Evolutionary conservation across 2,888 invertebrate genomes (phyloP).

Genomic region (Drosophila yooni): DNA sequence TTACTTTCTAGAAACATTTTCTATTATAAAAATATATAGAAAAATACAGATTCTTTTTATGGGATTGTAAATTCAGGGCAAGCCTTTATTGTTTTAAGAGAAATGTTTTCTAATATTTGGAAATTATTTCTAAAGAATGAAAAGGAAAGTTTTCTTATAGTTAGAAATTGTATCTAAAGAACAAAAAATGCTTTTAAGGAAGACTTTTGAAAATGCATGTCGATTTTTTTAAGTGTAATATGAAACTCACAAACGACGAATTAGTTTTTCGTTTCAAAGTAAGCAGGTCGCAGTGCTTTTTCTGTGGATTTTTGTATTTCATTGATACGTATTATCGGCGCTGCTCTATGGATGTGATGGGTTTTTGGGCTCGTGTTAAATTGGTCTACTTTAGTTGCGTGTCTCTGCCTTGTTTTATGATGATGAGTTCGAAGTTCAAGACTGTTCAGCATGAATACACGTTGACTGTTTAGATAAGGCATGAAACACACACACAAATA

Average conservation of each 20-base stretch:
- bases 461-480: constrained; percentile 35
- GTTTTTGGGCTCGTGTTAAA: constrained; percentile 60
- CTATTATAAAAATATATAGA: neutral
- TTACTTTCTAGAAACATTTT: neutral
- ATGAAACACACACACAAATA: constrained; percentile 12
- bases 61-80: neutral
- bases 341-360: constrained; percentile 57
- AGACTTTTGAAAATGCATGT: neutral
- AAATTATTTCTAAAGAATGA: too few relatives aligned
- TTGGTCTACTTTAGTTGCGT: constrained; percentile 69
- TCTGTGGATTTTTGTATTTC: constrained; percentile 71
- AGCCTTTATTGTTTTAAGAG: neutral
- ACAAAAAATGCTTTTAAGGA: neutral
- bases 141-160: neutral
- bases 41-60: neutral
- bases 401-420: constrained; percentile 73
- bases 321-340: constrained; percentile 73
- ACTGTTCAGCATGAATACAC: constrained; percentile 76
- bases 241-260: constrained; percentile 72
- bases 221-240: constrained; percentile 12
- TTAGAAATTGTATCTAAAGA: fast-evolving
- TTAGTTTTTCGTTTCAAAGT: constrained; percentile 74
- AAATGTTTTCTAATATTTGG: too few relatives aligned
- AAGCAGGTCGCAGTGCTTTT: constrained; percentile 58
- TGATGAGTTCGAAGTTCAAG: constrained; percentile 80